A percentile compares a stretch with the other conserved stretches of the same genome.
Conservation (phyloP, 2,797 vertebrate genomes). For the Dendrocincla fuliginosa region DNA sequence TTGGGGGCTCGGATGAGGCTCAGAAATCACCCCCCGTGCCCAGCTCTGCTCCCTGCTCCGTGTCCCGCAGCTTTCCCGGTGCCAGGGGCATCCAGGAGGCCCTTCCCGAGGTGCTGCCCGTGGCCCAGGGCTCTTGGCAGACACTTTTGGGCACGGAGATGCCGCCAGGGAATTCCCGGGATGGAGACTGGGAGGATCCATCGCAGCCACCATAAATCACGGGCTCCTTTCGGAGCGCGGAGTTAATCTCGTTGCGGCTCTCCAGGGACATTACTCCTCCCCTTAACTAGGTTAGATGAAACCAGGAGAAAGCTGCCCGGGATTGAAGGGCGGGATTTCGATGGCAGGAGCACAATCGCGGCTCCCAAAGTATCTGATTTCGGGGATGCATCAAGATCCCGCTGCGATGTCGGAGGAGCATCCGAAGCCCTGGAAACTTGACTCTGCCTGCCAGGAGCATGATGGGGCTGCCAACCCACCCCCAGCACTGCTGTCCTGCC, state of each 20-base stretch:
- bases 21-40: not conserved
- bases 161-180: not conserved
- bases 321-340: rapidly evolving
- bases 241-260: not conserved
- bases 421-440: not conserved
- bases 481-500: not conserved
- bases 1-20: not conserved
- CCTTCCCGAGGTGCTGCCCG: rapidly evolving
- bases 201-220: not conserved
- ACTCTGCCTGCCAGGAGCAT: rapidly evolving
- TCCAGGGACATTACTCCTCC: not conserved
- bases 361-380: not conserved
- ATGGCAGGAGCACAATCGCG: rapidly evolving
- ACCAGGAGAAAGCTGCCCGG: not conserved
- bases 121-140: rapidly evolving
- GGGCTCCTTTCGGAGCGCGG: not conserved
- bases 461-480: not conserved
- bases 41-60: not conserved
- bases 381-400: not conserved
- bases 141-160: rapidly evolving
- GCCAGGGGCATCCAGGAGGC: rapidly evolving
- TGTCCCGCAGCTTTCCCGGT: not conserved
- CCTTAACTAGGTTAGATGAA: not conserved
- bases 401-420: not conserved
- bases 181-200: not conserved